phyloP scores from a whole-genome alignment of 2,113 vertebrate genomes.

The Scytalopus superciliaris region DNA sequence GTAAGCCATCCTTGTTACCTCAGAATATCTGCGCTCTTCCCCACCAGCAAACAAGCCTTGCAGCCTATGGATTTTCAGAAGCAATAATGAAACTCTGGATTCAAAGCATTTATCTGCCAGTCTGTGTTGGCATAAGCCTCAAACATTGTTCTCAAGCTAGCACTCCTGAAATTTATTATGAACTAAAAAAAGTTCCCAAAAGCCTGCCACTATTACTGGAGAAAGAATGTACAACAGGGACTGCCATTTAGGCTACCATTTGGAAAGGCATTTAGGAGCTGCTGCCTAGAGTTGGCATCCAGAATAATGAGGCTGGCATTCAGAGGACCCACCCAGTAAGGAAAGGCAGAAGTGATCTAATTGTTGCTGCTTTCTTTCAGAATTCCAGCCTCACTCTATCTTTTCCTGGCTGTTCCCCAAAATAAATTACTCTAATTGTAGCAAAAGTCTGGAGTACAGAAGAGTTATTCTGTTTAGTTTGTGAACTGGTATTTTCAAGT shows the following conservation, averaged over 20 bases:
- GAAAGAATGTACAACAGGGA: slow-evolving; percentile 53
- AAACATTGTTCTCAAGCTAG: slow-evolving; percentile 62
- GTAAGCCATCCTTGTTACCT: not conserved
- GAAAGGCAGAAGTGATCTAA: slow-evolving; percentile 20
- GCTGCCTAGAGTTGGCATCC: slow-evolving; percentile 19
- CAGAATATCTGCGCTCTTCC: not conserved
- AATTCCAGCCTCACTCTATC: not conserved
- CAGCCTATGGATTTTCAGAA: slow-evolving; percentile 15
- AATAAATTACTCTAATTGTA: slow-evolving; percentile 47
- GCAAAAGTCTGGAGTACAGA: slow-evolving; percentile 7
- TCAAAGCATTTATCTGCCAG: not conserved
- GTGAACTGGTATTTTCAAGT: slow-evolving; percentile 57
- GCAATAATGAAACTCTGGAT: slow-evolving; percentile 26
- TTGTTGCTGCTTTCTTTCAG: slow-evolving; percentile 27
- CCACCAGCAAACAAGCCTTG: not conserved
- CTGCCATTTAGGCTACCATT: slow-evolving; percentile 44
- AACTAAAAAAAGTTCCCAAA: slow-evolving; percentile 41
- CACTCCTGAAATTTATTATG: slow-evolving; percentile 56
- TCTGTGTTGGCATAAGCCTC: slow-evolving; percentile 28
- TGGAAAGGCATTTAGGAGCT: not conserved
- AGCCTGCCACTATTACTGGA: slow-evolving; percentile 46
- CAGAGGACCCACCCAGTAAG: slow-evolving; percentile 45
- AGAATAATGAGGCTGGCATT: slow-evolving; percentile 55
- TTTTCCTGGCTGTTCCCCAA: slow-evolving; percentile 9
- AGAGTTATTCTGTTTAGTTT: slow-evolving; percentile 39